phyloP scores from a whole-genome alignment of 1,140 invertebrate species.

The Linepithema humile region DNA sequence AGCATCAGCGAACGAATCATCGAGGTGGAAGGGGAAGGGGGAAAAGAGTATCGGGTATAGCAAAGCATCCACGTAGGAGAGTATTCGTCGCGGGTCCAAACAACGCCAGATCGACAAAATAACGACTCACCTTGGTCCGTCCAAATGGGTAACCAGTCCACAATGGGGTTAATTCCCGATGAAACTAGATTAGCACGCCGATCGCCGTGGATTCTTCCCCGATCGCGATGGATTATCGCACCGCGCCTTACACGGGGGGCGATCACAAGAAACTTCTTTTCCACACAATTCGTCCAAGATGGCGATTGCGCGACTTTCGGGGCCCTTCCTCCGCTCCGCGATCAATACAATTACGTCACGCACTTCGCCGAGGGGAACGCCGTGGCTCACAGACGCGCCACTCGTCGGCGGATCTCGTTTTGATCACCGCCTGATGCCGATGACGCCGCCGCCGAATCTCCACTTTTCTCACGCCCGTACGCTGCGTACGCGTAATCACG shows the following conservation, averaged over 20 bases:
- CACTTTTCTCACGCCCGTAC: neutral
- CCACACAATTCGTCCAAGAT: conserved; percentile 85
- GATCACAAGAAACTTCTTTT: conserved; percentile 82
- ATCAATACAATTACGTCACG: conserved; percentile 88
- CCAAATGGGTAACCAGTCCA: conserved; percentile 88
- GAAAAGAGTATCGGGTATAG: conserved; percentile 53
- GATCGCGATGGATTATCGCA: conserved; percentile 75
- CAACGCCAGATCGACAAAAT: conserved; percentile 72
- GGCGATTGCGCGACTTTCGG: conserved; percentile 83
- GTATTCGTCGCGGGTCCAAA: neutral
- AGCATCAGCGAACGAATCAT: neutral
- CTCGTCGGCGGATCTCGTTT: conserved; percentile 62
- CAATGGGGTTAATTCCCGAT: conserved; percentile 86
- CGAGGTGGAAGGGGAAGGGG: neutral
- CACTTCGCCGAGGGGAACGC: conserved; percentile 73
- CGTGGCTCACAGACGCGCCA: conserved; percentile 71
- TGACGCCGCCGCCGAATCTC: neutral
- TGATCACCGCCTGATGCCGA: conserved; percentile 35
- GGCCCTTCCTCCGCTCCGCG: conserved; percentile 80
- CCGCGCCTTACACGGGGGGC: conserved; percentile 78
- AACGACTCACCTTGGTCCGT: conserved; percentile 87
- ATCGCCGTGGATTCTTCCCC: conserved; percentile 84
- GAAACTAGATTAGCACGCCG: conserved; percentile 83
- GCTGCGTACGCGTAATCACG: neutral
- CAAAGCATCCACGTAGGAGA: conserved; percentile 65